Evolutionary conservation across 2,113 vertebrate genomes (phyloP).

Genomic region (Danionella cerebrum): DNA sequence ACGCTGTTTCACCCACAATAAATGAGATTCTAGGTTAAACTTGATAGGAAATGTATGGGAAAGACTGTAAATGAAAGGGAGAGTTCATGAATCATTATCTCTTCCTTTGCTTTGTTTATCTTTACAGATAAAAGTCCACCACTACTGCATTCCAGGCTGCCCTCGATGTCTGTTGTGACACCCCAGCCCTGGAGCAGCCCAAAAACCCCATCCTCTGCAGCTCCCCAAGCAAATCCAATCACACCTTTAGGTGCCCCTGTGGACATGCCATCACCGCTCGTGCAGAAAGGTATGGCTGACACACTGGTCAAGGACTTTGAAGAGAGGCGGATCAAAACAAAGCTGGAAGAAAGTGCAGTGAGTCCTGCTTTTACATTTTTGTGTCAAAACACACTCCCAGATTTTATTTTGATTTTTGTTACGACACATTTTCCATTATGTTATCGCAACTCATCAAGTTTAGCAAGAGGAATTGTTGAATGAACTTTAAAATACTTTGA

Average conservation of each 20-base stretch:
- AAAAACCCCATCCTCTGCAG: neutral
- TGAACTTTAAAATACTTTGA: too few relatives aligned
- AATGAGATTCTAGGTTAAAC: too few relatives aligned
- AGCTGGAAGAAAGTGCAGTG: slow-evolving; percentile 56
- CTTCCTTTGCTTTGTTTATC: neutral
- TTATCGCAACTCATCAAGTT: too few relatives aligned
- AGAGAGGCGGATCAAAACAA: slow-evolving; percentile 43
- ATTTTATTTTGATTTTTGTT: too few relatives aligned
- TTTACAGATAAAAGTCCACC: slow-evolving; percentile 35
- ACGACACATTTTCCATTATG: too few relatives aligned
- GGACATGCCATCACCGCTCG: neutral
- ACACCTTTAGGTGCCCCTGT: neutral
- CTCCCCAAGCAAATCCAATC: neutral
- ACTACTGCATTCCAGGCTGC: slow-evolving; percentile 13
- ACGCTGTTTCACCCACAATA: too few relatives aligned
- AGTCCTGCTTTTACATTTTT: too few relatives aligned
- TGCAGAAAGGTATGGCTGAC: slow-evolving; percentile 49
- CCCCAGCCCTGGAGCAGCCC: slow-evolving; percentile 49
- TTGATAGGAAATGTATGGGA: neutral
- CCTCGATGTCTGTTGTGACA: slow-evolving; percentile 44
- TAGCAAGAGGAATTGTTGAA: too few relatives aligned
- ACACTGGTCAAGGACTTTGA: slow-evolving; percentile 58
- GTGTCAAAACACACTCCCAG: too few relatives aligned
- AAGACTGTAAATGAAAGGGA: too few relatives aligned
- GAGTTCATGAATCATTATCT: neutral